phyloP scores from a whole-genome alignment of 2,113 vertebrate species.

The Apodemus sylvaticus region DNA sequence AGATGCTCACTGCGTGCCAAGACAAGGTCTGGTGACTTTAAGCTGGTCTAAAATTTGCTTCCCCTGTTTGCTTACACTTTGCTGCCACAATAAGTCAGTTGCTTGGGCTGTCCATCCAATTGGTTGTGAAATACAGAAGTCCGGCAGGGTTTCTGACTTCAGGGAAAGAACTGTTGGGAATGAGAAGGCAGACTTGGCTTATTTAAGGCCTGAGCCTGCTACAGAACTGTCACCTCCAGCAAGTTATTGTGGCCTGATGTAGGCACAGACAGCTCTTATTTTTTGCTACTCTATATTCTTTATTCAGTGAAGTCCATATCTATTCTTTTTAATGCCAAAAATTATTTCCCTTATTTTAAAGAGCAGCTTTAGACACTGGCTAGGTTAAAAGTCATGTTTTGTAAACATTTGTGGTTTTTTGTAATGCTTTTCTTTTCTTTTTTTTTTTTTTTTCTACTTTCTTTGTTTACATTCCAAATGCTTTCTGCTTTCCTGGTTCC shows the following conservation, averaged over 20 bases:
- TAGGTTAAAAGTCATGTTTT: neutral
- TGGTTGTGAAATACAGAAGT: neutral
- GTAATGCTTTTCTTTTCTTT: too few species aligned
- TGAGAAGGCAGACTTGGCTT: neutral
- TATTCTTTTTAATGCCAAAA: conserved; percentile 15
- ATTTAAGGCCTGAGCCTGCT: neutral
- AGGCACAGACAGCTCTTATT: neutral
- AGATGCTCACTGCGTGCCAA: neutral
- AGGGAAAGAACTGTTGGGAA: neutral
- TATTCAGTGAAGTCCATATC: neutral
- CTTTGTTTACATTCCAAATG: too few species aligned
- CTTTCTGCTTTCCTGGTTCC: too few species aligned
- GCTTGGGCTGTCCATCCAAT: neutral
- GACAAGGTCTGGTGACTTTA: neutral
- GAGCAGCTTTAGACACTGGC: neutral
- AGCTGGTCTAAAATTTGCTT: neutral
- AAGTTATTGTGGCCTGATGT: neutral
- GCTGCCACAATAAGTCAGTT: neutral
- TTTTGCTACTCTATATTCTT: neutral
- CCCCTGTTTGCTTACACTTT: neutral
- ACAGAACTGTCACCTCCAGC: neutral
- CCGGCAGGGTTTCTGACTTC: neutral
- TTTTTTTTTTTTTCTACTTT: too few species aligned
- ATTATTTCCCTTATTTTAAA: neutral
- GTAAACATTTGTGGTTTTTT: too few species aligned